Percentiles rank a stretch among this genome's conserved stretches.
Evolutionary conservation across 92 coral and sea anemone species (phyloP).

Genomic region (Micromussa lordhowensis): DNA sequence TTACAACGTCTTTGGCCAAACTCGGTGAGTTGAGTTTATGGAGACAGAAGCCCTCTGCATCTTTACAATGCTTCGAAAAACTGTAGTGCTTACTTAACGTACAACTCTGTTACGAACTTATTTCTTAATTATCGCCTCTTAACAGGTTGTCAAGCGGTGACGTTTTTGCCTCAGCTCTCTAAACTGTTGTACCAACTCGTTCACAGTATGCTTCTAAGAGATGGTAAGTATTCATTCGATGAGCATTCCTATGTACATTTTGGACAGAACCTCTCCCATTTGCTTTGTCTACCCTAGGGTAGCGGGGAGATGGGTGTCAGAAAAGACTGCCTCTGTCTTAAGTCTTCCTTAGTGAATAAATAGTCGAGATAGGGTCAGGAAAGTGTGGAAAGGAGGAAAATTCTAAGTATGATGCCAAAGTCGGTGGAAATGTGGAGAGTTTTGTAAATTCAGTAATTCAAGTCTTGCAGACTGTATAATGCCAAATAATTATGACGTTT

Average conservation of each 20-base stretch:
- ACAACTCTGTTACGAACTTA: too few relatives aligned
- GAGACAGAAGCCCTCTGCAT: background rate
- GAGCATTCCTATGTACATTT: background rate
- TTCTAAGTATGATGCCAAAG: too few relatives aligned
- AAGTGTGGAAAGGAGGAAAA: background rate
- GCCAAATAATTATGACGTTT: background rate
- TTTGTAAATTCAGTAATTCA: too few relatives aligned
- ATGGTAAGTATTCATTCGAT: slow-evolving; percentile 35
- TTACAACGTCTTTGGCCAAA: slow-evolving; percentile 62
- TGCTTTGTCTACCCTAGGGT: background rate
- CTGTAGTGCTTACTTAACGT: too few relatives aligned
- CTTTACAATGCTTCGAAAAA: too few relatives aligned
- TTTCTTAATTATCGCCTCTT: background rate
- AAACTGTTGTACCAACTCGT: slow-evolving; percentile 88
- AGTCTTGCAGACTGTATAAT: background rate
- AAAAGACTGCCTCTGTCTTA: too few relatives aligned
- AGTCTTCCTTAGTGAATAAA: too few relatives aligned
- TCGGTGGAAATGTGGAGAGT: too few relatives aligned
- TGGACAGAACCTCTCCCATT: background rate
- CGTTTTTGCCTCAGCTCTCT: slow-evolving; percentile 76
- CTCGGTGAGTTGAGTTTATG: slow-evolving; percentile 55
- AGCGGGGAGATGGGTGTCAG: too few relatives aligned
- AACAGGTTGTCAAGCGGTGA: slow-evolving; percentile 75
- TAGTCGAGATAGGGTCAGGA: background rate
- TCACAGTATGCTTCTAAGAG: slow-evolving; percentile 54